Conservation (phyloP, 2,888 invertebrate genomes). For the Antheraea assamensis region DNA sequence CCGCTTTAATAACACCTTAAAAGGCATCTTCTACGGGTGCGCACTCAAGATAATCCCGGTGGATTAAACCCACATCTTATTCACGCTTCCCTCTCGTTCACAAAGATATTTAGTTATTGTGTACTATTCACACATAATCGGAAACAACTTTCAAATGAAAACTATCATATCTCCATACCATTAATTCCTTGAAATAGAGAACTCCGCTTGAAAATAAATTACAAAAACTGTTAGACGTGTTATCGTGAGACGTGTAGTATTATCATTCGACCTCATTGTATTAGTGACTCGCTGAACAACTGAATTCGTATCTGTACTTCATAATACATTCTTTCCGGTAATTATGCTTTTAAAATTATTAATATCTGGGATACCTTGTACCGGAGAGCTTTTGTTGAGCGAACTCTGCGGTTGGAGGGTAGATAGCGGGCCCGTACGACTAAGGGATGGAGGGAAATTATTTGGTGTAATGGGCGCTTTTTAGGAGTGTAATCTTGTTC, state of each 20-base stretch:
- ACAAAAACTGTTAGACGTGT: background rate
- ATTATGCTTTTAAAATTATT: constrained; percentile 13
- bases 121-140: background rate
- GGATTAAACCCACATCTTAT: background rate
- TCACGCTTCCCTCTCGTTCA: background rate
- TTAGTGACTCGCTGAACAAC: background rate
- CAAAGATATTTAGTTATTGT: background rate
- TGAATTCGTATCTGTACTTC: background rate
- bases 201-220: too few relatives aligned
- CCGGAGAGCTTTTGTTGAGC: constrained; percentile 8
- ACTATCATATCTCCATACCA: too few relatives aligned
- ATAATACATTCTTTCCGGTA: constrained; percentile 8
- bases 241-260: too few relatives aligned
- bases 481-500: background rate
- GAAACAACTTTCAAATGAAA: too few relatives aligned
- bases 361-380: constrained; percentile 7
- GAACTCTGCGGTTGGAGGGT: background rate
- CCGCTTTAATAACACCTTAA: constrained; percentile 12
- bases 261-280: background rate
- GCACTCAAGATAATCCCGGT: constrained; percentile 1
- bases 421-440: constrained; percentile 3
- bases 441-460: background rate
- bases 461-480: background rate
- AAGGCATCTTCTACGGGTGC: background rate
- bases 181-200: too few relatives aligned